A percentile compares a stretch with the other conserved stretches of the same genome.
Conservation (phyloP, 2,113 vertebrate species). For the Petroica traversi region DNA sequence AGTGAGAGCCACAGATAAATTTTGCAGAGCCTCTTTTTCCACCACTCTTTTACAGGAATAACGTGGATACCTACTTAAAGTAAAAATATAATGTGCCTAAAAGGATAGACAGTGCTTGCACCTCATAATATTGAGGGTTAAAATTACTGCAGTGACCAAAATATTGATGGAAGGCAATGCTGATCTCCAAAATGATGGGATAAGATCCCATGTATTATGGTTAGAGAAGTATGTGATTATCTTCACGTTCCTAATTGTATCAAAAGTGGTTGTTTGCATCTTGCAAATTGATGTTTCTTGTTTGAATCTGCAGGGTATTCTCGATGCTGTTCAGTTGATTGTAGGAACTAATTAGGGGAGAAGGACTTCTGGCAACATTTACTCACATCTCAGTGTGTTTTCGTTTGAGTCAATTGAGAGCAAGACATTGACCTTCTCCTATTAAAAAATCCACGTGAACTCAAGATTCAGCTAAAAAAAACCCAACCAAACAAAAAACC, state of each 20-base stretch:
- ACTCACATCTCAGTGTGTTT: not conserved
- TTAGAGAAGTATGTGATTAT: not conserved
- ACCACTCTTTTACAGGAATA: not conserved
- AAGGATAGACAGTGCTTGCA: not conserved
- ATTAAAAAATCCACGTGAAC: not conserved
- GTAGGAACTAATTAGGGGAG: not conserved
- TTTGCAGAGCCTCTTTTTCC: not conserved
- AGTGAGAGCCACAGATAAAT: not conserved
- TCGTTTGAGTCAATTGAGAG: not conserved
- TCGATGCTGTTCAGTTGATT: not conserved
- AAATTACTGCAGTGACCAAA: not conserved
- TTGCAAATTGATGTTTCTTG: not conserved
- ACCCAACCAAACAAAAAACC: fast-evolving
- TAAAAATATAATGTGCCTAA: not conserved
- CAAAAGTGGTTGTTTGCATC: not conserved
- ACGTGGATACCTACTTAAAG: not conserved
- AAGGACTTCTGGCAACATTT: not conserved
- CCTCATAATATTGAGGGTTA: not conserved
- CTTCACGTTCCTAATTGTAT: not conserved
- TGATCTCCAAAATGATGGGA: not conserved
- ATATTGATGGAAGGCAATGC: not conserved
- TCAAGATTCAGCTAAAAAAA: not conserved
- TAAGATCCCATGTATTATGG: not conserved
- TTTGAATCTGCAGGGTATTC: not conserved
- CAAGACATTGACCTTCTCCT: not conserved